Evolutionary conservation across 2,888 invertebrate genomes (phyloP), one percentile per base, ranked within the genome.

Genomic region (Augiades crinisus): DNA sequence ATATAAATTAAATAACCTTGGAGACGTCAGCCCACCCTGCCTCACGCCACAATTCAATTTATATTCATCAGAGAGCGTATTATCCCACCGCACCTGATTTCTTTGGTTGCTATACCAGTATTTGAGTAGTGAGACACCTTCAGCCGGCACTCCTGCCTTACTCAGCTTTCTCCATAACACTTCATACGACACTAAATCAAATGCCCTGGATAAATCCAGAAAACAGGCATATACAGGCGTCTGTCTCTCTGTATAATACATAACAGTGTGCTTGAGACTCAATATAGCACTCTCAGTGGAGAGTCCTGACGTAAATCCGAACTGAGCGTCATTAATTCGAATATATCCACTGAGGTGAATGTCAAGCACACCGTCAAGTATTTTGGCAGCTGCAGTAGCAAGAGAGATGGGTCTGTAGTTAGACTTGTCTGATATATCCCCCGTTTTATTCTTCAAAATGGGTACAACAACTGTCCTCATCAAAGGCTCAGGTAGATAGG

Each of bases 361-460:
- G 21, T 56, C 33, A 34, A 57, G 45, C 45, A 54, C 6, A 40
- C 56, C 44, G 8, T 54, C 54, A n/a, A 57, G 34, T 19, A 54
- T 46, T 3, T 47, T 53, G 22, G 47, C 47, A 4, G 55, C 47
- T 1, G 58, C 34, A 24, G 59, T 59, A 5, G 61, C 59, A 5
- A 61, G 36, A 1, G 10, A 30, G 2, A 19, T 30, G 12, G 30
- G 27, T 30, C 13, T 16, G 16, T 30, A 43, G 12, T 30, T 17
- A 10, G 14, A n/a, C 12, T 40, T 40, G 16, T 27, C 27, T 14
- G 43, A 27, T n/a, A 3, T 30, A 30, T 41, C 41, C 8, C 41
- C 41, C 7, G 41, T 30, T 5, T 30, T 41, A 13, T 41, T 41
- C 30, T 41, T 41, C 4, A 17, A 17, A 17, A 41, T 30, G 1